A percentile compares a stretch with the other conserved stretches of the same genome.
phyloP scores from a whole-genome alignment of 1,140 invertebrate genomes.

The Parapsyche elsis region DNA sequence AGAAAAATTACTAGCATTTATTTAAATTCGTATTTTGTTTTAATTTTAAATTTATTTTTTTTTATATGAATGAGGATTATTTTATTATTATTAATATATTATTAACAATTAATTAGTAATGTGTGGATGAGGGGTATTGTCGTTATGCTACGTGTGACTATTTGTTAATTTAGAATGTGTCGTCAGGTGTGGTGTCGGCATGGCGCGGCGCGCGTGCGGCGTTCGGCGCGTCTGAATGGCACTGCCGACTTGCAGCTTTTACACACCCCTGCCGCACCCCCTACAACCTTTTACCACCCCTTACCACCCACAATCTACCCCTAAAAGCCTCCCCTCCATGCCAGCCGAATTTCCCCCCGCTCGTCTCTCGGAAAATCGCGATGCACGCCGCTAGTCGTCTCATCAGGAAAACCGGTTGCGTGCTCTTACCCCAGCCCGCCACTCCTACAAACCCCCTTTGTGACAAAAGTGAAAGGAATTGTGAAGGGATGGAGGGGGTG shows the following conservation, averaged over 20 bases:
- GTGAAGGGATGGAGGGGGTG: too few relatives aligned
- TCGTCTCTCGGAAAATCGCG: background rate
- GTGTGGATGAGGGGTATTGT: conserved; percentile 25
- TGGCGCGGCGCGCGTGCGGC: conserved; percentile 54
- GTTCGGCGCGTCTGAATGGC: conserved; percentile 54
- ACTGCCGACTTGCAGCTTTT: conserved; percentile 43
- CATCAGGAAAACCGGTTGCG: conserved; percentile 36
- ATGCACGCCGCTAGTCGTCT: background rate
- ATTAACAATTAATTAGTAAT: background rate
- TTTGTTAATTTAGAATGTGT: conserved; percentile 55
- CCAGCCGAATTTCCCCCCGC: background rate
- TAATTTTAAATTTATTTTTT: conserved; percentile 21
- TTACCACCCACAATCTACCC: background rate
- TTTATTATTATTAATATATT: conserved; percentile 20
- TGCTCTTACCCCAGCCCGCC: background rate
- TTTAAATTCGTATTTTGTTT: conserved; percentile 14
- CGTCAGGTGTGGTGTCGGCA: conserved; percentile 52
- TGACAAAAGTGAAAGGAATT: background rate
- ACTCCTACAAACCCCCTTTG: background rate
- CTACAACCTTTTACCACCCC: background rate
- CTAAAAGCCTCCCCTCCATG: background rate
- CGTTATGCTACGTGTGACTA: conserved; percentile 54
- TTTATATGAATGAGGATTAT: conserved; percentile 19
- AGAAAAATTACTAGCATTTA: conserved; percentile 41
- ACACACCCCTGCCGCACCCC: background rate